Percentiles rank a stretch among this genome's conserved stretches.
These are phyloP conservation scores for Aromia moschata DNA, from an alignment of 2,888 invertebrate genomes.

Conservation along the genomic window DNA sequence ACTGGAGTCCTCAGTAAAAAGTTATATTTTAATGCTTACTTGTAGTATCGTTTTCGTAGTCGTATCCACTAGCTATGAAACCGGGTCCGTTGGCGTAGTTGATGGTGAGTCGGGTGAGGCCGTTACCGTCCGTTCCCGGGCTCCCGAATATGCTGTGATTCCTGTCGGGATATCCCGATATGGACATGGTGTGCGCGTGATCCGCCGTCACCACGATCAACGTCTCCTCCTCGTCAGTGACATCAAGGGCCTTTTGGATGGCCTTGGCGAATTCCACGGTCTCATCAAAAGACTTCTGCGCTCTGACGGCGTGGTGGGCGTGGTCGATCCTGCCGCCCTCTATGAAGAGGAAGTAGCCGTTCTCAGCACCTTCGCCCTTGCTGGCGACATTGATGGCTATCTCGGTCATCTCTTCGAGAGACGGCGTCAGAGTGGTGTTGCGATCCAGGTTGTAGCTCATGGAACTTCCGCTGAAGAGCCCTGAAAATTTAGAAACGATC, in stretches of 20 bases:
- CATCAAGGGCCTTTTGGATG: constrained; percentile 69
- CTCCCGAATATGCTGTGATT: constrained; percentile 59
- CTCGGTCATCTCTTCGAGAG: constrained; percentile 82
- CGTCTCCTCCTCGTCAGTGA: constrained; percentile 75
- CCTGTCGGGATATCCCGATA: constrained; percentile 63
- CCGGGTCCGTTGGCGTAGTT: constrained; percentile 82
- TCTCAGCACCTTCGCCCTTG: constrained; percentile 59
- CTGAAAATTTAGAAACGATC: too few relatives aligned
- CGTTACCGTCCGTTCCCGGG: constrained; percentile 1
- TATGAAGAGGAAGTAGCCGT: constrained; percentile 83
- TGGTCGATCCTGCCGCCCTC: constrained; percentile 82
- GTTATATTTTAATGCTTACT: constrained; percentile 4
- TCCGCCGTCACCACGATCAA: constrained; percentile 82
- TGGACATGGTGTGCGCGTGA: constrained; percentile 77
- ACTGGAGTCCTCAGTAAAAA: too few relatives aligned
- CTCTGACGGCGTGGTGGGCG: constrained; percentile 76
- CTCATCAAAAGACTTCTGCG: constrained; percentile 78
- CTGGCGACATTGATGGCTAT: constrained; percentile 78
- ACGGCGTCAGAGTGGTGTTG: constrained; percentile 68
- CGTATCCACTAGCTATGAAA: constrained; percentile 54
- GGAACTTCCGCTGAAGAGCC: constrained; percentile 53
- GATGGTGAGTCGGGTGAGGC: constrained; percentile 53
- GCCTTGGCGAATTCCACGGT: constrained; percentile 72
- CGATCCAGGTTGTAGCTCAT: constrained; percentile 73
- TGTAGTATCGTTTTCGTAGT: not conserved